A percentile compares a stretch with the other conserved stretches of the same genome.
phyloP scores from a whole-genome alignment of 2,113 vertebrate genomes.

The Picathartes gymnocephalus region DNA sequence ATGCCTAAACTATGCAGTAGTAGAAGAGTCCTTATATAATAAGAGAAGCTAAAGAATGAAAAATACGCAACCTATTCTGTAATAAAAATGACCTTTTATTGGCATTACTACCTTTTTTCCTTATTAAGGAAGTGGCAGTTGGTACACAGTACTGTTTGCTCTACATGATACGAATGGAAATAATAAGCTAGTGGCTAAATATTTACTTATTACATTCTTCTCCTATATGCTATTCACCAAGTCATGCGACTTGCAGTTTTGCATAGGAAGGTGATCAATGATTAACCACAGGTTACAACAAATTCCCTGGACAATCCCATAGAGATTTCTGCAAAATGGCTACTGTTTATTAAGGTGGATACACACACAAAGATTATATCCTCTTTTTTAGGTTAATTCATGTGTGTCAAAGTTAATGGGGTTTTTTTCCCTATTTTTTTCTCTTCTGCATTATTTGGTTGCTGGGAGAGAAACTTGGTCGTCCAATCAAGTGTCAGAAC shows the following conservation, averaged over 20 bases:
- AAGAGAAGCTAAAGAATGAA: neutral
- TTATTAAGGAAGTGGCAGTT: constrained; percentile 32
- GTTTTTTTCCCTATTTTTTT: neutral
- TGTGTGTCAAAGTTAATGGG: neutral
- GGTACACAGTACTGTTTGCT: neutral
- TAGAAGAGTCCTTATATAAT: neutral
- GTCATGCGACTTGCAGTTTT: neutral
- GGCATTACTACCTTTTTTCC: neutral
- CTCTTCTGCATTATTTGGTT: neutral
- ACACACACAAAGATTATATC: neutral
- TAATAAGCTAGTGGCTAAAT: constrained; percentile 45
- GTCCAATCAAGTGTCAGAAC: accelerated
- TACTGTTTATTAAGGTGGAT: neutral
- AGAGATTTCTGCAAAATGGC: neutral
- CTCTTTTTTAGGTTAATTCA: neutral
- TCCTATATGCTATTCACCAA: constrained; percentile 7
- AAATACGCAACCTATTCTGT: neutral
- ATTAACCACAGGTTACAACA: constrained; percentile 48
- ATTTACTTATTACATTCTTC: constrained; percentile 57
- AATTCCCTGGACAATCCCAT: neutral
- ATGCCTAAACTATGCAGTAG: neutral
- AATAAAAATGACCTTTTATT: constrained; percentile 19
- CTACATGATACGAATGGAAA: neutral
- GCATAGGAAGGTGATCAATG: constrained; percentile 32
- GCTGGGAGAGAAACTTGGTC: neutral